Evolutionary conservation across 2,797 vertebrate genomes (phyloP), one percentile per base, ranked within the genome.

Genomic region (Myotis pilosus): DNA sequence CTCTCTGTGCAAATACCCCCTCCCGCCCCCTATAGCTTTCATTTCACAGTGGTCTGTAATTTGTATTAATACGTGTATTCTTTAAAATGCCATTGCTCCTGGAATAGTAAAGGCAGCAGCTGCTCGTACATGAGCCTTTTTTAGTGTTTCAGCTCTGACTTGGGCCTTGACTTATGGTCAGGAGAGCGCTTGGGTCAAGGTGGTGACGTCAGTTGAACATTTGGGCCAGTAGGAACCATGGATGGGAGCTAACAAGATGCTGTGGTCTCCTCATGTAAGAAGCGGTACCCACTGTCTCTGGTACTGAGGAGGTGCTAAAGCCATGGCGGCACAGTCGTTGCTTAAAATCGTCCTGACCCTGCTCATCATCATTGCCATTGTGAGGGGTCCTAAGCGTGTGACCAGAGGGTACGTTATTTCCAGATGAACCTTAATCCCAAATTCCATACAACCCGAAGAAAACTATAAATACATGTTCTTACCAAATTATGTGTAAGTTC

Each of bases 401-500:
- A 81, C 53, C 55, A 17, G 49, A 62, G 28, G n/a, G 15, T 20
- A 1, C 17, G 23, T 36, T 69, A 33, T 62, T 94, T 92, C 76
- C 87, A 89, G 25, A 51, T 51, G 36, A 75, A 64, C 66, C 49
- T 44, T 53, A 38, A 38, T 80, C 66, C 38, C 44, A 79, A 12
- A 89, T 74, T 79, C 49, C 64, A 49, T 51, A 13, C 19, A 44
- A 17, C 36, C 53, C 19, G 80, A 82, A 44, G 49, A 69, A 20
- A 78, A 20, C 23, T 36, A 47, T 20, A 16, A 86, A 30, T 75
- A 62, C 6, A 53, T 20, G 28, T 93, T 53, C 74, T 60, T 62
- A 85, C 75, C 89, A 41, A 62, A 57, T 72, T 55, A 49, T 36
- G 44, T 91, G 87, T 28, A 36, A 41, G 64, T 81, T 93, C n/a